Evolutionary conservation across 2,797 vertebrate species (phyloP).

Genomic region (Eulemur coronatus): DNA sequence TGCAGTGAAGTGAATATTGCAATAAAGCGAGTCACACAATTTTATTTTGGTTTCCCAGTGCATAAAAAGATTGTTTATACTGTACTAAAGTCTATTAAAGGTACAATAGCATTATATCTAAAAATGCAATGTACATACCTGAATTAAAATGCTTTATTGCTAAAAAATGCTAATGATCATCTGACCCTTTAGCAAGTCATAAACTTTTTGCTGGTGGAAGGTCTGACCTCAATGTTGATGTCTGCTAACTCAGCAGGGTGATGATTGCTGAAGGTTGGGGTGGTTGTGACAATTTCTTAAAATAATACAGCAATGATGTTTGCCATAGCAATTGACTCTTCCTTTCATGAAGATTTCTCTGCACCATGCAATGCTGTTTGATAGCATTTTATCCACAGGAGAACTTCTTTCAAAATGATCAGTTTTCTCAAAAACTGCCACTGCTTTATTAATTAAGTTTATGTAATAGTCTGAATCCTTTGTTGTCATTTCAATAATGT

Average conservation of each 20-base stretch:
- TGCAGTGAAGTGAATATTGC: neutral
- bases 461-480: neutral
- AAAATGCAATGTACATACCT: neutral
- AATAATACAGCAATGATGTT: neutral
- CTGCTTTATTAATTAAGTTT: neutral
- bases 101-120: neutral
- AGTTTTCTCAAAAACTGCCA: neutral
- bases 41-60: neutral
- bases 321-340: neutral
- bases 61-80: neutral
- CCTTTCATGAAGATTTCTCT: neutral
- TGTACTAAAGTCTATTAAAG: neutral
- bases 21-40: neutral
- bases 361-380: neutral
- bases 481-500: neutral
- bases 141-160: neutral
- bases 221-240: neutral
- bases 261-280: neutral
- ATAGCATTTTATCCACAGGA: neutral
- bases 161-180: neutral
- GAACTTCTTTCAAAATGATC: neutral
- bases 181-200: neutral
- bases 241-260: neutral
- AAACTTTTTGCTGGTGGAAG: neutral
- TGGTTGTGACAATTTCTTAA: neutral